Base-by-base conservation (phyloP, 1,140 invertebrate genomes). In the Himalopsyche phryganea region DNA sequence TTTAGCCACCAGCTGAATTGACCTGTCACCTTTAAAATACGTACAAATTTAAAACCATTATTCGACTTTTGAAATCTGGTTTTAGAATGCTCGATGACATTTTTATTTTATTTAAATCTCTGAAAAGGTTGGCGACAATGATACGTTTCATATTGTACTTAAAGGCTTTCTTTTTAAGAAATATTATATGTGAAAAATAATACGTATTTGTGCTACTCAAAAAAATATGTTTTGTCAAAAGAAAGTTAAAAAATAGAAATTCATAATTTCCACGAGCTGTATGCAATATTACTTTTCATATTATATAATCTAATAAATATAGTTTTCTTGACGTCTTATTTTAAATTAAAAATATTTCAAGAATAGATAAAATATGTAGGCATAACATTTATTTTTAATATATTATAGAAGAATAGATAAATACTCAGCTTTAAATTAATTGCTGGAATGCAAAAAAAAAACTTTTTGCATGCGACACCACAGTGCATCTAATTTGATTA, bases 1-100 rank as follows among this genome's bases (percentile, higher is more conserved):
- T 50, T 45, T 58, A 54, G 54, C 54, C 55, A 54, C 45, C 13
- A 45, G 46, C 55, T 52, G 41, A 62, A 58, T 62, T 62, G 60
- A 62, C 60, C 55, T 35, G 40, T 44, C 44, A 35, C 23, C 40
- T 50, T 50, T n/a, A 35, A 50, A 28, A 9, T 28, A 28, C 23
- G 23, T 28, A 28, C 3, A 28, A 28, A 28, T 28, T 28, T 5
- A 28, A 40, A 13, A 13, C 15, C 15, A 13, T 13, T 15, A 11
- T 40, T 40, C 11, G n/a, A 5, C n/a, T n/a, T 40, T 13, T 13
- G 5, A 40, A 40, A 3, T 13, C 38, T 13, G 15, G 11, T 40
- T 40, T n/a, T 40, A 40, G 3, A 40, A 40, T 40, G 15, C 5
- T 40, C 3, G 15, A 40, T 40, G 38, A 40, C 15, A 40, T 40